Percentiles rank a stretch among this genome's conserved stretches.
Evolutionary conservation across 2,888 invertebrate species (phyloP).

Genomic region (Ormyrus thymus): DNA sequence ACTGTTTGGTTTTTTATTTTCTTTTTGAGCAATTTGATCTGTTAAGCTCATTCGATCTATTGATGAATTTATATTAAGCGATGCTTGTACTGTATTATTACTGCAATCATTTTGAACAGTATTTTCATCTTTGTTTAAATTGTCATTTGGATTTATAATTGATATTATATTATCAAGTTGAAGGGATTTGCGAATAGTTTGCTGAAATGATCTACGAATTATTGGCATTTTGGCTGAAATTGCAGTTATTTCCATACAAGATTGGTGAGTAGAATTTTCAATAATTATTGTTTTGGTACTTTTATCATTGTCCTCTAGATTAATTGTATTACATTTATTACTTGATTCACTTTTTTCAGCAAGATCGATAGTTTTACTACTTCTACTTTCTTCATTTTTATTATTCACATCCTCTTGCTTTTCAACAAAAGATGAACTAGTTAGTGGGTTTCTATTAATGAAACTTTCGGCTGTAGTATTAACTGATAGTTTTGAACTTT

Average conservation of each 20-base stretch:
- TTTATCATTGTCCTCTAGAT: conserved; percentile 36
- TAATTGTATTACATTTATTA: conserved; percentile 32
- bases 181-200: conserved; percentile 34
- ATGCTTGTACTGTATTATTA: conserved; percentile 51
- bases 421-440: conserved; percentile 66
- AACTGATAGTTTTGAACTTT: conserved; percentile 16
- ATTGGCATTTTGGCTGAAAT: conserved; percentile 40
- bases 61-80: conserved; percentile 68
- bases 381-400: conserved; percentile 1
- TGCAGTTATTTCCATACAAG: conserved; percentile 54
- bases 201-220: conserved; percentile 37
- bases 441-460: conserved; percentile 58
- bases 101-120: conserved; percentile 32
- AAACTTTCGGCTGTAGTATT: conserved; percentile 35
- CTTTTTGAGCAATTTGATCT: conserved; percentile 28
- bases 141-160: conserved; percentile 9
- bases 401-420: conserved; percentile 22
- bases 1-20: conserved; percentile 41
- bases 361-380: conserved; percentile 10
- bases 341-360: conserved; percentile 9
- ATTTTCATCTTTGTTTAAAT: conserved; percentile 8
- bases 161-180: conserved; percentile 33
- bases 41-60: conserved; percentile 55
- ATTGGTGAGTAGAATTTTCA: conserved; percentile 13
- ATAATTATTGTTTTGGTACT: conserved; percentile 40